Evolutionary conservation across 1,140 invertebrate species (phyloP).

Genomic region (Musca domestica): DNA sequence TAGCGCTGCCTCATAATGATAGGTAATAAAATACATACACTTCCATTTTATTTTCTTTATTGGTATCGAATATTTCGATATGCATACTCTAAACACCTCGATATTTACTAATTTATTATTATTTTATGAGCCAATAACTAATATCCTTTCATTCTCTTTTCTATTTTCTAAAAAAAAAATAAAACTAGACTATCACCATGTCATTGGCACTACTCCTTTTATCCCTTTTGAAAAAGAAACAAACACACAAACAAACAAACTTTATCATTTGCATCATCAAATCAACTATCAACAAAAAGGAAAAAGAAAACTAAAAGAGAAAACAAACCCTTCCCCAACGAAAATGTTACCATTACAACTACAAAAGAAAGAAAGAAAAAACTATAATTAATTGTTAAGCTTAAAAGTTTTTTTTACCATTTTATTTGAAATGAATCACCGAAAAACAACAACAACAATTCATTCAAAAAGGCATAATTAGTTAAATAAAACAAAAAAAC

Average conservation of each 20-base stretch:
- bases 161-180: background rate
- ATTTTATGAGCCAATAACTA: background rate
- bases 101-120: background rate
- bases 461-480: conserved; percentile 7
- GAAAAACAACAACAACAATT: background rate
- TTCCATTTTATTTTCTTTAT: background rate
- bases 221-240: conserved; percentile 5
- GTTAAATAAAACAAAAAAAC: background rate
- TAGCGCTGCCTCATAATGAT: conserved; percentile 55
- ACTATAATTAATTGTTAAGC: background rate
- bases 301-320: background rate
- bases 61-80: too few species aligned
- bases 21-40: background rate
- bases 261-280: too few species aligned
- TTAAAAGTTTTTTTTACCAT: conserved; percentile 4
- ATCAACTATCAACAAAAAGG: background rate
- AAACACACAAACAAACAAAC: background rate
- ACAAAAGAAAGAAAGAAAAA: too few species aligned
- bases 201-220: conserved; percentile 2
- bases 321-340: background rate
- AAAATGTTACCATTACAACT: conserved; percentile 7
- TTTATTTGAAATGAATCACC: background rate
- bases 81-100: too few species aligned
- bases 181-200: conserved; percentile 4
- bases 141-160: background rate